phyloP scores from a whole-genome alignment of 2,113 vertebrate species.

The Polyodon spathula region DNA sequence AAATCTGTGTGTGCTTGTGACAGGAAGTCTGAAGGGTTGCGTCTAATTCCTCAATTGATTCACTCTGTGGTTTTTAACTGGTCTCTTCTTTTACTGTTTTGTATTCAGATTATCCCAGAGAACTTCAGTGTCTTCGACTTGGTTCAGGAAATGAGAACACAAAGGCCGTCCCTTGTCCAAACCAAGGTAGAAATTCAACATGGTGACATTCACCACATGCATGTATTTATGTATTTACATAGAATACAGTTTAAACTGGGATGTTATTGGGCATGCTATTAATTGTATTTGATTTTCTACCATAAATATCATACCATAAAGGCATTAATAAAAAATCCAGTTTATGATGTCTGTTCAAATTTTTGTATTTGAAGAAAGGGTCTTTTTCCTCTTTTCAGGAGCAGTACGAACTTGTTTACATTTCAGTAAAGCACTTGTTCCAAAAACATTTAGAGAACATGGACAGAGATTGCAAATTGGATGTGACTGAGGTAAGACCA shows the following conservation, averaged over 20 bases:
- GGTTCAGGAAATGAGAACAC: conserved; percentile 86
- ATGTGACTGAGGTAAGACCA: conserved; percentile 29
- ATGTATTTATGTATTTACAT: too few relatives aligned
- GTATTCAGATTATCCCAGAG: conserved; percentile 67
- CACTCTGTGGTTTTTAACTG: not conserved
- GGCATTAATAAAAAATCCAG: not conserved
- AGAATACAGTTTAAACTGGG: not conserved
- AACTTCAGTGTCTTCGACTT: conserved; percentile 77
- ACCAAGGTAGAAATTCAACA: conserved; percentile 73
- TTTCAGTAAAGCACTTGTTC: conserved; percentile 71
- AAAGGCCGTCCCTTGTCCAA: conserved; percentile 86
- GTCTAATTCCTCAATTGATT: too few relatives aligned
- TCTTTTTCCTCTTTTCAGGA: conserved; percentile 53
- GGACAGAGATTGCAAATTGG: conserved; percentile 11
- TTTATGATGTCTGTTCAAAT: not conserved
- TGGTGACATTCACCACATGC: too few relatives aligned
- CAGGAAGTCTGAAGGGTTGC: too few relatives aligned
- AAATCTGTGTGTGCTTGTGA: too few relatives aligned
- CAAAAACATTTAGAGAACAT: conserved; percentile 58
- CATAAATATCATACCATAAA: too few relatives aligned
- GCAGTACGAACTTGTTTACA: conserved; percentile 87
- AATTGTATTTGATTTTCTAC: too few relatives aligned
- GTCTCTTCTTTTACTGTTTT: conserved; percentile 13
- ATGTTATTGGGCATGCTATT: too few relatives aligned
- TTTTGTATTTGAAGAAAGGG: not conserved